A percentile compares a stretch with the other conserved stretches of the same genome.
Evolutionary conservation across 2,113 vertebrate species (phyloP).

Genomic region (Mus pahari): DNA sequence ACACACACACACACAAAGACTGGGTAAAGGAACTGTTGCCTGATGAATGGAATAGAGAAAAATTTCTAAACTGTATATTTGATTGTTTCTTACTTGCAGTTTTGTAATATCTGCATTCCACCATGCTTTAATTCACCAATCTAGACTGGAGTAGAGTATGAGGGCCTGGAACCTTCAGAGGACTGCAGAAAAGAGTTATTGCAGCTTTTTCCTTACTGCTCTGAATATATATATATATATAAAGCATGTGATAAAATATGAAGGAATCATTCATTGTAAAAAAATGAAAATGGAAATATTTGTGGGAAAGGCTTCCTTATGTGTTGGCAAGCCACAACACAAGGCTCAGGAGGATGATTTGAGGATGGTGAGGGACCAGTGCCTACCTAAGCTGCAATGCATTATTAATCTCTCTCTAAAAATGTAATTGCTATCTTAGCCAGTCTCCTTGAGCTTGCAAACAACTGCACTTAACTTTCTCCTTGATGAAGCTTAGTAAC

Average conservation of each 20-base stretch:
- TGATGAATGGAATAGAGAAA: background rate
- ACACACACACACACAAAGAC: background rate
- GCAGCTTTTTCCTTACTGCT: background rate
- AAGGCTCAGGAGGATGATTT: conserved; percentile 56
- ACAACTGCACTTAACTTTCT: conserved; percentile 56
- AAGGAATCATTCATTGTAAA: conserved; percentile 14
- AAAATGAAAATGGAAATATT: conserved; percentile 7
- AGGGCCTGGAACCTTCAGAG: background rate
- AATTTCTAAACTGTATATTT: background rate
- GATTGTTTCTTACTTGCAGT: background rate
- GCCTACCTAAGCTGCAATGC: conserved; percentile 55
- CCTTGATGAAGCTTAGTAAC: conserved; percentile 37
- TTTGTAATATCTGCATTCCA: background rate
- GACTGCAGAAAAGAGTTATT: background rate
- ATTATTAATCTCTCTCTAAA: conserved; percentile 72
- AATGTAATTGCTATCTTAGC: conserved; percentile 54
- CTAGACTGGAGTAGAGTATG: background rate
- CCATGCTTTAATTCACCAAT: background rate
- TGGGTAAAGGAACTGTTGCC: background rate
- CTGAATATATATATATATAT: background rate
- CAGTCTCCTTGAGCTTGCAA: conserved; percentile 61
- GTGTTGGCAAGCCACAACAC: conserved; percentile 43
- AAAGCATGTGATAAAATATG: background rate
- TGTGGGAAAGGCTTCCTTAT: background rate
- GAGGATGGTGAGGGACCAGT: conserved; percentile 58